Evolutionary conservation across 64 coral and sea anemone species (phyloP).

Genomic region (Montipora capricornis): DNA sequence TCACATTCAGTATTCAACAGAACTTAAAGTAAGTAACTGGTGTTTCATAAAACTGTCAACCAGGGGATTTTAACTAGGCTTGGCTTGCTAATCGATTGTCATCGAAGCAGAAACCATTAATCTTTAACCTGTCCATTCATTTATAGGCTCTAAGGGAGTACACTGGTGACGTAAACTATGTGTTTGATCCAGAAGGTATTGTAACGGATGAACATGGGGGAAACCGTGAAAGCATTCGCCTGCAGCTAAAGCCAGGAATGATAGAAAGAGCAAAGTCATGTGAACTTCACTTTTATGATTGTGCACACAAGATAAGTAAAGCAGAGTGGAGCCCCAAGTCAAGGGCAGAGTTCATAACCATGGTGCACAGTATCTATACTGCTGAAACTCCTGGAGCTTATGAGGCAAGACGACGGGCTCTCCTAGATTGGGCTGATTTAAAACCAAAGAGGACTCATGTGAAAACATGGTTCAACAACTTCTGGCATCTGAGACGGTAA

Average conservation of each 20-base stretch:
- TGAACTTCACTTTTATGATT: slow-evolving; percentile 68
- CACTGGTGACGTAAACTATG: slow-evolving; percentile 28
- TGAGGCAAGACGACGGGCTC: slow-evolving; percentile 27
- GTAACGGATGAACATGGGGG: slow-evolving; percentile 55
- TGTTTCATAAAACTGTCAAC: no score
- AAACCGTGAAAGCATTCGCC: slow-evolving; percentile 15
- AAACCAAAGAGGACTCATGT: slow-evolving; percentile 45
- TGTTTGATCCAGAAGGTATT: slow-evolving; percentile 53
- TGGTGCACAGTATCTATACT: slow-evolving; percentile 48
- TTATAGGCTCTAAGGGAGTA: slow-evolving; percentile 35
- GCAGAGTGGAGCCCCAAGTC: slow-evolving; percentile 35
- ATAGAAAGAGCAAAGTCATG: slow-evolving; percentile 43
- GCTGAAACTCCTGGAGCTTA: slow-evolving; percentile 44
- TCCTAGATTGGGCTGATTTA: slow-evolving; percentile 32
- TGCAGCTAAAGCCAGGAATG: neutral
- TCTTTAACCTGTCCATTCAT: no score
- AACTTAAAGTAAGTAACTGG: no score
- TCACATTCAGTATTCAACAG: no score
- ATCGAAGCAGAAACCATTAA: no score
- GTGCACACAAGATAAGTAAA: slow-evolving; percentile 32
- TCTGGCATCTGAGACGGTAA: slow-evolving; percentile 58
- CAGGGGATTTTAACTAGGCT: no score
- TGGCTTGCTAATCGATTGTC: no score
- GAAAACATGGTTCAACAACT: slow-evolving; percentile 52
- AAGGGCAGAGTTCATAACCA: slow-evolving; percentile 30